Evolutionary conservation across 2,113 vertebrate genomes (phyloP), one percentile per base, ranked within the genome.

Genomic region (Thalassoma bifasciatum): DNA sequence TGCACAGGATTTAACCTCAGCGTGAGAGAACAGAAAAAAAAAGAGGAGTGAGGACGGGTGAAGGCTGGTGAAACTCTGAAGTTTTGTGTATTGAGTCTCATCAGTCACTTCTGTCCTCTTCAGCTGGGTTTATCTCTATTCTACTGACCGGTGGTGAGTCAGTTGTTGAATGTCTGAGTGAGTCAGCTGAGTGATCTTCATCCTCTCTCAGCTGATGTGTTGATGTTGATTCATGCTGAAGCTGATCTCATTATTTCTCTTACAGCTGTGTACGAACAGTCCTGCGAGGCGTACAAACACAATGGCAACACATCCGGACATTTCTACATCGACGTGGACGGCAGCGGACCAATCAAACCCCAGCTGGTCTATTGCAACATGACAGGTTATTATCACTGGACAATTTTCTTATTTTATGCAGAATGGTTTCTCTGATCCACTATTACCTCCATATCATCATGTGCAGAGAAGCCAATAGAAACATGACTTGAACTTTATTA

Each of bases 211-310:
- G 66, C 52, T 58, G 34, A 24, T 1, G 30, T 52, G 56, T 49
- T 36, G 42, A 60, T 38, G 72, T 50, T 19, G 62, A 59, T 77
- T 49, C 40, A 44, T 4, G 52, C 30, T 2, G 13, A 2, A 22
- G 61, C 44, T 42, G 60, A 64, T 81, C 66, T 66, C 53, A 26
- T 75, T 79, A 74, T 69, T 60, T 59, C 47, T 56, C 66, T 40
- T 50, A 54, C 82, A 90, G 82, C 88, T 38, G 86, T 95, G 77
- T 96, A 96, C 17, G 94, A 96, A 16, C 90, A 91, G 10, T 97
- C 96, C 50, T 97, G 96, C 0, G 96, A 97, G 83, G 94, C 93
- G 10, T 96, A 97, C 72, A 91, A 95, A 63, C 95, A 97, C 88
- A 94, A 90, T 22, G 96, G 95, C 23, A 94, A 90, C 86, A 87